Conservation (phyloP, 2,113 vertebrate species). For the Hippoglossus stenolepis region DNA sequence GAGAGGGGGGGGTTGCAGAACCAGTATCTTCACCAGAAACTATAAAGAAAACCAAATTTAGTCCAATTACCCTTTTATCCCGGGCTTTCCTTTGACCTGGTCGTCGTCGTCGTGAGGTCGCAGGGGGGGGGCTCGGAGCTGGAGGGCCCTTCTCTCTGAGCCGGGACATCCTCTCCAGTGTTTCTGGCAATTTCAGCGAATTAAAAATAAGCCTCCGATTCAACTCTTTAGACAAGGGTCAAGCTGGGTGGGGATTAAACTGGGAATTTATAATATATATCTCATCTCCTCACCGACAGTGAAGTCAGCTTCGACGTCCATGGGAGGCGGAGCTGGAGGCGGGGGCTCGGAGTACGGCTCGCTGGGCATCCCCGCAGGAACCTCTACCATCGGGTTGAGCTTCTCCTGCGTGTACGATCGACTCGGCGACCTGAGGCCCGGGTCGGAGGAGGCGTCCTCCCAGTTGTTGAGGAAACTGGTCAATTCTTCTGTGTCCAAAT, state of each 20-base stretch:
- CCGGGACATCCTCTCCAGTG: slow-evolving; percentile 62
- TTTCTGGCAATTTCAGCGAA: slow-evolving; percentile 42
- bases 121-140: slow-evolving; percentile 70
- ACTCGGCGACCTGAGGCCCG: slow-evolving; percentile 42
- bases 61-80: slow-evolving; percentile 87
- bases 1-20: not conserved
- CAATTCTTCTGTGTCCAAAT: slow-evolving; percentile 91
- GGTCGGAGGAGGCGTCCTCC: slow-evolving; percentile 89
- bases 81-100: slow-evolving; percentile 86
- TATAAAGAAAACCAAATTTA: not conserved
- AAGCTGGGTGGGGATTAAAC: too few relatives aligned
- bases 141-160: slow-evolving; percentile 31
- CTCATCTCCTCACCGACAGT: slow-evolving; percentile 83
- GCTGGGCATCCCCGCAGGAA: slow-evolving; percentile 58
- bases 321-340: slow-evolving; percentile 76
- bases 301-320: slow-evolving; percentile 94
- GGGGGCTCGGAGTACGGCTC: slow-evolving; percentile 71
- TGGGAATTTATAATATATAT: too few relatives aligned
- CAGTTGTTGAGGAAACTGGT: slow-evolving; percentile 92
- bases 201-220: not conserved
- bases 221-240: not conserved
- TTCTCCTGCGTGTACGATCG: slow-evolving; percentile 32
- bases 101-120: slow-evolving; percentile 49
- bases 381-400: slow-evolving; percentile 51
- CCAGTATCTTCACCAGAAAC: not conserved